Evolutionary conservation across 1,140 invertebrate species (phyloP).

Genomic region (Drosophila ohnishii): DNA sequence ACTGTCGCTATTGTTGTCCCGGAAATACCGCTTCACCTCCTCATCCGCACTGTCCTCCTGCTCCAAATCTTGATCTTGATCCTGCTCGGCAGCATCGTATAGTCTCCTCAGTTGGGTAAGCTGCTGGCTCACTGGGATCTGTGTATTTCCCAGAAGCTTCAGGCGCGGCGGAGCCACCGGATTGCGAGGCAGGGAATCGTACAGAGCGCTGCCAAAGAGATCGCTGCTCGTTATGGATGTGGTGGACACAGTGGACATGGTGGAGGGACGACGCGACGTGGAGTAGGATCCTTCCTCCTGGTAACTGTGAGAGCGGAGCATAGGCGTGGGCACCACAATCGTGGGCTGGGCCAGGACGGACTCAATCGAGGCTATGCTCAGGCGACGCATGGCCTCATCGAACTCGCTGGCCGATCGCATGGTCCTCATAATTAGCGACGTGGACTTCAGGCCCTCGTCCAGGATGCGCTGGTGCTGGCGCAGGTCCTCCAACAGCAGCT

Average conservation of each 20-base stretch:
- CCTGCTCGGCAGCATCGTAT: conserved; percentile 72
- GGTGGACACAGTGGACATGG: conserved; percentile 69
- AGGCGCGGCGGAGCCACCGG: conserved; percentile 71
- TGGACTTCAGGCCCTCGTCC: conserved; percentile 80
- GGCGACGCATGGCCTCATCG: conserved; percentile 80
- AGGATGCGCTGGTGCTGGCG: conserved; percentile 75
- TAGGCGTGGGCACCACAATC: conserved; percentile 72
- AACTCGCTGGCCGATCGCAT: conserved; percentile 81
- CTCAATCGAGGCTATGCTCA: conserved; percentile 80
- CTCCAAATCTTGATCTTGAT: conserved; percentile 35
- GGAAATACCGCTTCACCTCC: conserved; percentile 80
- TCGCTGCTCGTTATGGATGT: conserved; percentile 72
- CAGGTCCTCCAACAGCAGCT: conserved; percentile 71
- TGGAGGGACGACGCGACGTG: conserved; percentile 48
- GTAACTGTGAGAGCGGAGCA: conserved; percentile 76
- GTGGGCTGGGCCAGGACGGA: conserved; percentile 63
- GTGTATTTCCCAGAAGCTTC: conserved; percentile 69
- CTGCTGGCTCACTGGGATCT: conserved; percentile 76
- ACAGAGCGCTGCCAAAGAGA: conserved; percentile 64
- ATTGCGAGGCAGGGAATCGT: conserved; percentile 55
- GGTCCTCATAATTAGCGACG: conserved; percentile 80
- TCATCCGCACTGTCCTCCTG: conserved; percentile 77
- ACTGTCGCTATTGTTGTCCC: conserved; percentile 63
- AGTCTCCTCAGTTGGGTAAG: conserved; percentile 70
- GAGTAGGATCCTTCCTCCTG: conserved; percentile 58